Evolutionary conservation across 2,888 invertebrate species (phyloP).

Genomic region (Eudemis profundana): DNA sequence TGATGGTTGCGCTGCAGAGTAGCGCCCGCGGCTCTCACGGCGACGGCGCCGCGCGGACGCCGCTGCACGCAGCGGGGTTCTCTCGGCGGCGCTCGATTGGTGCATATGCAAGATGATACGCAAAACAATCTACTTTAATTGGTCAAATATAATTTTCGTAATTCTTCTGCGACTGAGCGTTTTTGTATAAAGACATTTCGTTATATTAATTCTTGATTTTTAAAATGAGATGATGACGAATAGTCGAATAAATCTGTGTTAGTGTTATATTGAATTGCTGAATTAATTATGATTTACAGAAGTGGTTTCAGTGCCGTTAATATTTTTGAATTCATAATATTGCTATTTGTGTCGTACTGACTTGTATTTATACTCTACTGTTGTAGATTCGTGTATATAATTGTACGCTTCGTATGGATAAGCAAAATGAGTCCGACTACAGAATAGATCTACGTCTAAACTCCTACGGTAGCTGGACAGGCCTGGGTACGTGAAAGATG

Average conservation of each 20-base stretch:
- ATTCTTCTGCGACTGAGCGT: neutral
- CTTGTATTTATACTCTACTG: conserved; percentile 8
- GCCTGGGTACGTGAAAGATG: no score
- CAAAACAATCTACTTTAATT: neutral
- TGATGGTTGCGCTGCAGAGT: conserved; percentile 4
- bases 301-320: neutral
- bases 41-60: neutral
- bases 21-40: neutral
- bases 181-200: conserved; percentile 3
- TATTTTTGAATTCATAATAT: conserved; percentile 3
- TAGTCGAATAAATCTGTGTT: conserved; percentile 3
- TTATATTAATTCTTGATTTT: neutral
- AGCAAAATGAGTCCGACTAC: neutral
- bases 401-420: conserved; percentile 1
- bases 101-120: neutral
- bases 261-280: conserved; percentile 4
- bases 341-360: neutral
- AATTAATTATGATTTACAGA: neutral
- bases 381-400: conserved; percentile 19
- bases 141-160: neutral
- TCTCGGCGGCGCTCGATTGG: neutral
- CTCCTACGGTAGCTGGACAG: no score
- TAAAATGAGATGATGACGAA: neutral
- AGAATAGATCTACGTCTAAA: no score
- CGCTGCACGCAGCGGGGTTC: neutral